These are phyloP conservation scores for Apomyelois bistriatella DNA, from an alignment of 2,888 invertebrate species.

Conservation along the genomic window DNA sequence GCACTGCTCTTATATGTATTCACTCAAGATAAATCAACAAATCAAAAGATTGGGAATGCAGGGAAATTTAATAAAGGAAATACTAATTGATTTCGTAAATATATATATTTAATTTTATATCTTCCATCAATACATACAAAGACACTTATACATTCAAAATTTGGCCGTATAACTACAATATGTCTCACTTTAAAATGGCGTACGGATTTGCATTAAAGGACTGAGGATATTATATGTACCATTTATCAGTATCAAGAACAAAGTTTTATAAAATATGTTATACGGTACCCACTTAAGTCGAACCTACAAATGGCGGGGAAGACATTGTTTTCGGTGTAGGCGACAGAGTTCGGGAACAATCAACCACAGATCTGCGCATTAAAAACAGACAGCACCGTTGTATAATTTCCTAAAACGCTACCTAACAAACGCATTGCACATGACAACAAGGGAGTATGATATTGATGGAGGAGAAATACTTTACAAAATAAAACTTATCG, in stretches of 20 bases:
- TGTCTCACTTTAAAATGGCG: slow-evolving; percentile 64
- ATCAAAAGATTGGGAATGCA: no score
- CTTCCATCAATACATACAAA: slow-evolving; percentile 81
- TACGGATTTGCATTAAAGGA: slow-evolving; percentile 16
- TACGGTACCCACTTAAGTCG: slow-evolving; percentile 29
- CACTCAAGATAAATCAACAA: no score
- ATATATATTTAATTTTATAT: slow-evolving; percentile 81
- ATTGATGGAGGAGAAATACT: slow-evolving; percentile 79
- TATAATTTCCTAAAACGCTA: slow-evolving; percentile 32
- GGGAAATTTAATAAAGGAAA: slow-evolving; percentile 4
- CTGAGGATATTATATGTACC: slow-evolving; percentile 14
- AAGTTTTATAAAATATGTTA: background rate
- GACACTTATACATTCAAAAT: slow-evolving; percentile 70
- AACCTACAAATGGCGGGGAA: slow-evolving; percentile 61
- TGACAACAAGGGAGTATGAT: slow-evolving; percentile 54
- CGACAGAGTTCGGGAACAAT: slow-evolving; percentile 25
- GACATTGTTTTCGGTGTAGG: slow-evolving; percentile 52
- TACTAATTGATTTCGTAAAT: slow-evolving; percentile 69
- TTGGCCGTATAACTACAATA: slow-evolving; percentile 65
- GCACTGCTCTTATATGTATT: no score
- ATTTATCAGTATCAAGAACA: background rate
- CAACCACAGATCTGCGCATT: slow-evolving; percentile 17
- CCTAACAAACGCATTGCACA: slow-evolving; percentile 45
- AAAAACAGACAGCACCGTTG: slow-evolving; percentile 48
- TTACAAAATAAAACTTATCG: slow-evolving; percentile 80